A percentile compares a stretch with the other conserved stretches of the same genome.
These are phyloP conservation scores for Ptychoptera contaminata DNA, from an alignment of 2,888 invertebrate genomes.

Conservation along the genomic window DNA sequence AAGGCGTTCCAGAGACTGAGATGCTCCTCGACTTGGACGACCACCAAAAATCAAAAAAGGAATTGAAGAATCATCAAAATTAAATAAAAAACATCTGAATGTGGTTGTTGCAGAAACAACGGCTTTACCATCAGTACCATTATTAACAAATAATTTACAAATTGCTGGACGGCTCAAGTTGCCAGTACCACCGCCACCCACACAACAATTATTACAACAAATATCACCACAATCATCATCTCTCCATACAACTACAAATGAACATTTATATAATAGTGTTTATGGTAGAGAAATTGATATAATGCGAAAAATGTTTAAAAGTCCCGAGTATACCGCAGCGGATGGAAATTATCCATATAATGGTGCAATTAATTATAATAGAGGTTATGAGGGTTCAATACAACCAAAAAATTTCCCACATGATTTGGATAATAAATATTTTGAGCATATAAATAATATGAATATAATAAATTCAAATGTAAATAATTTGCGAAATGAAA, in stretches of 20 bases:
- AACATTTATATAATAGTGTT: conserved; percentile 6
- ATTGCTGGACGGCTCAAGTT: not conserved
- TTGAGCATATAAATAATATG: too few species aligned
- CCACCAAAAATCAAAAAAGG: conserved; percentile 18
- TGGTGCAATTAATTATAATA: too few species aligned
- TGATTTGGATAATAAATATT: too few species aligned
- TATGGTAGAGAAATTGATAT: conserved; percentile 9
- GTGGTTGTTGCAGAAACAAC: not conserved
- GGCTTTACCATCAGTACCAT: not conserved
- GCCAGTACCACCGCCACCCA: not conserved
- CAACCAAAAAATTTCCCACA: too few species aligned
- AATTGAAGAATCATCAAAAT: not conserved
- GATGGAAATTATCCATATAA: not conserved
- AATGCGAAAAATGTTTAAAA: conserved; percentile 9
- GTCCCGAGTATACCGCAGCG: not conserved
- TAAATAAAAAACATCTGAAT: not conserved
- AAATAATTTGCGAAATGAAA: too few species aligned
- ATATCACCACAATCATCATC: not conserved
- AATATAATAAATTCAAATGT: too few species aligned
- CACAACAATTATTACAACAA: not conserved
- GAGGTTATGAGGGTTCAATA: not conserved
- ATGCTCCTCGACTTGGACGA: conserved; percentile 19
- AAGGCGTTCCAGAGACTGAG: conserved; percentile 80
- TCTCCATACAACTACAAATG: not conserved
- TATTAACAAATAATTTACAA: not conserved